Evolutionary conservation across 1,140 invertebrate species (phyloP).

Genomic region (Maconellicoccus hirsutus): DNA sequence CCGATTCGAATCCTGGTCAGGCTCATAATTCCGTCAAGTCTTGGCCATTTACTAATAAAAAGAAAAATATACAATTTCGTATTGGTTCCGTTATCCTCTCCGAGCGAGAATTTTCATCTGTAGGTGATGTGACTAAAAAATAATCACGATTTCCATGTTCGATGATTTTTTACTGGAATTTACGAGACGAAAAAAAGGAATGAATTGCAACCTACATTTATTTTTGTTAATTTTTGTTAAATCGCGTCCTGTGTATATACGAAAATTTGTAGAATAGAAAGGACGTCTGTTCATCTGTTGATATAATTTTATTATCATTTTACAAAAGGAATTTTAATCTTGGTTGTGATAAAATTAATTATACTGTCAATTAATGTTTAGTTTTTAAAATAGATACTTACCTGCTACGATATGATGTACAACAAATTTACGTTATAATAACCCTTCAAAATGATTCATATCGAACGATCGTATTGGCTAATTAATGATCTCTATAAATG

Average conservation of each 20-base stretch:
- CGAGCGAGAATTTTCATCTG: neutral
- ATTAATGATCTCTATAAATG: too few species aligned
- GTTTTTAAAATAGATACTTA: neutral
- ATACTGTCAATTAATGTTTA: neutral
- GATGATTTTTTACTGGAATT: too few species aligned
- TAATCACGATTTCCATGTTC: neutral
- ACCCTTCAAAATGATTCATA: too few species aligned
- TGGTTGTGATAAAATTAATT: constrained; percentile 5
- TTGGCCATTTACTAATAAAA: neutral
- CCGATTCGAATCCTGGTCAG: neutral
- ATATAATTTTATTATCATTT: neutral
- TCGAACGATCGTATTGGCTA: too few species aligned
- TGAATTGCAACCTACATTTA: too few species aligned
- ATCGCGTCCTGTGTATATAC: too few species aligned
- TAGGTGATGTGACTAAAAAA: neutral
- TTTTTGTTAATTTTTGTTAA: too few species aligned
- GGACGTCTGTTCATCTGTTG: neutral
- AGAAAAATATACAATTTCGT: neutral
- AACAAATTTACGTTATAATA: too few species aligned
- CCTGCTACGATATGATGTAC: too few species aligned
- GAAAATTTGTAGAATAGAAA: neutral
- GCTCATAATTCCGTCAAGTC: neutral
- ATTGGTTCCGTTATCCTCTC: neutral
- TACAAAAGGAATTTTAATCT: neutral
- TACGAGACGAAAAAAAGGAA: too few species aligned